Evolutionary conservation across 2,113 vertebrate genomes (phyloP).

Genomic region (Corynorhinus townsendii): DNA sequence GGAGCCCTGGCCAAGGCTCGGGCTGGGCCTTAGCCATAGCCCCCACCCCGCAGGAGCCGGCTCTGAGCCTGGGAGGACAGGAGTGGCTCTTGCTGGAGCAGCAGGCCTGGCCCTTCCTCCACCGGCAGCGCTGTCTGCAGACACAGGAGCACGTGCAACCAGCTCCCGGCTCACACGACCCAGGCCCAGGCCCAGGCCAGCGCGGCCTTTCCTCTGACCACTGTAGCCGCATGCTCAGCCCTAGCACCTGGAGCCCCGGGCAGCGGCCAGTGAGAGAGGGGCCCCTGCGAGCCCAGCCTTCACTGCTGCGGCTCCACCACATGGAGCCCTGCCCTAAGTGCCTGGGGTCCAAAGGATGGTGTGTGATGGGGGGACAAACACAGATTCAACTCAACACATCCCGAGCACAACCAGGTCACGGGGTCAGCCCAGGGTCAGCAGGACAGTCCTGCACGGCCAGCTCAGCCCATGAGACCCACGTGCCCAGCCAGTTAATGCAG

Average conservation of each 20-base stretch:
- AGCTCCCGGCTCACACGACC: background rate
- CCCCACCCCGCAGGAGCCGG: background rate
- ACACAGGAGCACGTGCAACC: rapidly evolving
- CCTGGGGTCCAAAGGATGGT: background rate
- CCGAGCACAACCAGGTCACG: background rate
- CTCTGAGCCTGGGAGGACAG: no score
- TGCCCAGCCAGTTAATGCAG: no score
- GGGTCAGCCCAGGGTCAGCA: background rate
- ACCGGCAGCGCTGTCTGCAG: background rate
- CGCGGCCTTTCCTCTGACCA: background rate
- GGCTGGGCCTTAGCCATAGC: rapidly evolving
- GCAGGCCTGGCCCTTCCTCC: no score
- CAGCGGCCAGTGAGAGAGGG: rapidly evolving
- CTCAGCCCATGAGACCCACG: no score
- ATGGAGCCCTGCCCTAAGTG: rapidly evolving
- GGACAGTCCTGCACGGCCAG: no score
- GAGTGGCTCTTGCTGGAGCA: no score
- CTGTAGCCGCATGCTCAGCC: rapidly evolving
- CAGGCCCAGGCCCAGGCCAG: no score
- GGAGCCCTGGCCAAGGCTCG: background rate
- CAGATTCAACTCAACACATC: background rate
- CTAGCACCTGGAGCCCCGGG: background rate
- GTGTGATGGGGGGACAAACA: rapidly evolving
- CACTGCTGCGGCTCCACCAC: rapidly evolving
- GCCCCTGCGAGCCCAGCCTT: no score